Evolutionary conservation across 1,140 invertebrate genomes (phyloP).

Genomic region (Drosophila neocordata): DNA sequence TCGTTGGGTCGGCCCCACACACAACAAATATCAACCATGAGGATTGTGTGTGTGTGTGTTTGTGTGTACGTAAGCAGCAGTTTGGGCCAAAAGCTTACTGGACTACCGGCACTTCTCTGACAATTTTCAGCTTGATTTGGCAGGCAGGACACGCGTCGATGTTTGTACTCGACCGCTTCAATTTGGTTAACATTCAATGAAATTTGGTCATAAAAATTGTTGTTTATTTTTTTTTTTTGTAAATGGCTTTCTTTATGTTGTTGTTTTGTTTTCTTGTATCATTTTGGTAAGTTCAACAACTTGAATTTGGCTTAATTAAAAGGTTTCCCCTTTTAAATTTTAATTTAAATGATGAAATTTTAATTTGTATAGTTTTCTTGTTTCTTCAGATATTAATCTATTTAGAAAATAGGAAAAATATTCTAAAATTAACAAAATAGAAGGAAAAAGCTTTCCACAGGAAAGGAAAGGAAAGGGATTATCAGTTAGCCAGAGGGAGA

Average conservation of each 20-base stretch:
- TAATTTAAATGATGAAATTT: too few species aligned
- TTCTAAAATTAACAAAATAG: too few species aligned
- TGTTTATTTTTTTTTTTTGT: conserved; percentile 57
- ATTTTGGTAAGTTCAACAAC: conserved; percentile 21
- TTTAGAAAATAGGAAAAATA: too few species aligned
- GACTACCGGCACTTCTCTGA: conserved; percentile 59
- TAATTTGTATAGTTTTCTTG: too few species aligned
- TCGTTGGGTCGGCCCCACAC: conserved; percentile 42
- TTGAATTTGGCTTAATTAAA: background rate
- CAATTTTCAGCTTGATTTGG: conserved; percentile 60
- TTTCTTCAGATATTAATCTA: too few species aligned
- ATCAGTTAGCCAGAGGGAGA: too few species aligned
- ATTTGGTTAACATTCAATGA: conserved; percentile 72
- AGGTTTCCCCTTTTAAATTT: background rate
- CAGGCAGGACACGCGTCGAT: conserved; percentile 62
- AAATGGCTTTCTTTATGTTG: conserved; percentile 34
- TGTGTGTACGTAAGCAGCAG: background rate
- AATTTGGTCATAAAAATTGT: conserved; percentile 72
- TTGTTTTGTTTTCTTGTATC: background rate
- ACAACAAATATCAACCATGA: conserved; percentile 52
- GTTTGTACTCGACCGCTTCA: conserved; percentile 33
- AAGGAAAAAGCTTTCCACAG: too few species aligned
- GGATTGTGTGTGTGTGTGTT: conserved; percentile 33
- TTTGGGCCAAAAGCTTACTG: conserved; percentile 49
- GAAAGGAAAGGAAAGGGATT: too few species aligned